phyloP scores from a whole-genome alignment of 92 coral and sea anemone species.

The Parazoanthus darwini region DNA sequence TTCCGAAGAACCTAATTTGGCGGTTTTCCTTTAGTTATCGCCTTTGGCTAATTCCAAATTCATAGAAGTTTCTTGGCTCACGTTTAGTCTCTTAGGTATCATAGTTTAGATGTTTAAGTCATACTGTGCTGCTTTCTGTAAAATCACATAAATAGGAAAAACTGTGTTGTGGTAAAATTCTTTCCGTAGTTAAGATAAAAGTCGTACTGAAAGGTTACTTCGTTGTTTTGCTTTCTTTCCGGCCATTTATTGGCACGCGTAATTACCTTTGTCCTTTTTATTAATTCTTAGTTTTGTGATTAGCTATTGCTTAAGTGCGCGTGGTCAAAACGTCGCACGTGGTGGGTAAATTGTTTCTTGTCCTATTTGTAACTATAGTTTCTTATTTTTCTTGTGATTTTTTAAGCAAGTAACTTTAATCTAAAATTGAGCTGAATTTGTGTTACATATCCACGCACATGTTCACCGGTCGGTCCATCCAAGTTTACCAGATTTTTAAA shows the following conservation, averaged over 20 bases:
- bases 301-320: slow-evolving; percentile 18
- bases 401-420: not conserved
- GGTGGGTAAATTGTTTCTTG: slow-evolving; percentile 20
- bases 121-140: not conserved
- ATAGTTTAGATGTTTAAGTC: not conserved
- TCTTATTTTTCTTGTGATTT: slow-evolving; percentile 5
- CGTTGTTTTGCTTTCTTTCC: not conserved
- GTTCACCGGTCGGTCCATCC: no score
- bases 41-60: no score
- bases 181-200: not conserved
- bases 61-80: not conserved
- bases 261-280: not conserved
- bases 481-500: no score
- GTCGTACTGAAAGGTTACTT: slow-evolving; percentile 25
- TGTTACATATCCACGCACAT: not conserved
- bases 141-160: slow-evolving; percentile 11
- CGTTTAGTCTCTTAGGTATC: not conserved
- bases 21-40: no score
- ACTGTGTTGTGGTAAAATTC: not conserved
- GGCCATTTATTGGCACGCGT: not conserved
- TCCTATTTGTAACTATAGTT: slow-evolving; percentile 15
- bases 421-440: not conserved
- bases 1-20: not conserved
- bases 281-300: not conserved
- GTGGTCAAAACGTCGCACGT: slow-evolving; percentile 11